These are phyloP conservation scores for Pseudolycoriella hygida DNA, from an alignment of 2,888 invertebrate species.

Conservation along the genomic window DNA sequence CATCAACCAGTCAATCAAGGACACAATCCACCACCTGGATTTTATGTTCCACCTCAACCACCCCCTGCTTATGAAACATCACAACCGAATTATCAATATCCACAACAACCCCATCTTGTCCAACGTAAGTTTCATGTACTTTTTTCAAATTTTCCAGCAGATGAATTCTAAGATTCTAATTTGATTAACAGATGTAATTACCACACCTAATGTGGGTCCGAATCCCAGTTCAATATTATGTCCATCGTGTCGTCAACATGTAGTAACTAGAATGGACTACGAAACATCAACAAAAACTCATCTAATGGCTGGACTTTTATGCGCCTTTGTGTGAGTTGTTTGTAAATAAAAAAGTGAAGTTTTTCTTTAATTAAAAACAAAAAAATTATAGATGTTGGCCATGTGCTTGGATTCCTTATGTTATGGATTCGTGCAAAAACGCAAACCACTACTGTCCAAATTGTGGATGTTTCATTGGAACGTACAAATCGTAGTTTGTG, in stretches of 20 bases:
- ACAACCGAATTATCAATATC: too few relatives aligned
- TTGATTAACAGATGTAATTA: too few relatives aligned
- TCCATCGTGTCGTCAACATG: slow-evolving; percentile 21
- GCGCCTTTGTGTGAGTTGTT: slow-evolving; percentile 9
- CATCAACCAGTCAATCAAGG: too few relatives aligned
- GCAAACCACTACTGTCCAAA: slow-evolving; percentile 39
- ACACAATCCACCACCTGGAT: too few relatives aligned
- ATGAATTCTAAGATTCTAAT: too few relatives aligned
- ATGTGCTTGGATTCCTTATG: slow-evolving; percentile 37
- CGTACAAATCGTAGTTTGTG: slow-evolving; percentile 21
- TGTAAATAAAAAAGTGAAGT: too few relatives aligned
- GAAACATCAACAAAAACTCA: slow-evolving; percentile 25
- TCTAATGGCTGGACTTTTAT: slow-evolving; percentile 22
- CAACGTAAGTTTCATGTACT: too few relatives aligned
- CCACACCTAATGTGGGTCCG: slow-evolving; percentile 15
- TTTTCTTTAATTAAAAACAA: too few relatives aligned
- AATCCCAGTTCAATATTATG: slow-evolving; percentile 20
- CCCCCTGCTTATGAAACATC: too few relatives aligned
- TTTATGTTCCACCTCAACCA: too few relatives aligned
- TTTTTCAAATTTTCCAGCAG: too few relatives aligned
- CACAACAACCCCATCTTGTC: too few relatives aligned
- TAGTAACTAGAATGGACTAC: slow-evolving; percentile 20
- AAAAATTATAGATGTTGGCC: slow-evolving; percentile 35
- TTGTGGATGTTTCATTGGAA: slow-evolving; percentile 36
- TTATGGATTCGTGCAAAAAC: slow-evolving; percentile 35